Evolutionary conservation across 2,797 vertebrate species (phyloP).

Genomic region (Rallus crepitans): DNA sequence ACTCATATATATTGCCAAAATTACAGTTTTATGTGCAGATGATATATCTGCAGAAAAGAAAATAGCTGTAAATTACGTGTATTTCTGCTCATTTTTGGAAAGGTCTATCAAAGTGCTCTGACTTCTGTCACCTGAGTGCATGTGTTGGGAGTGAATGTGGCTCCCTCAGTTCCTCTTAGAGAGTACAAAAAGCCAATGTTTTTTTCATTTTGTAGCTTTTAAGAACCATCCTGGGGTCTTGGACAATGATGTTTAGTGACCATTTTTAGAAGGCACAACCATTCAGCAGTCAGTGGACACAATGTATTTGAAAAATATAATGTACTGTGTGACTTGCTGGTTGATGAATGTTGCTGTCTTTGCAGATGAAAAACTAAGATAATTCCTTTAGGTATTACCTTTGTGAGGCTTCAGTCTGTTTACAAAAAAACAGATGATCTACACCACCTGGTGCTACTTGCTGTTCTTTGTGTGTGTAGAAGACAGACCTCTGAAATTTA

Average conservation of each 20-base stretch:
- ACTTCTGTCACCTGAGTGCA: background rate
- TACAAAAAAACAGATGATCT: constrained; percentile 56
- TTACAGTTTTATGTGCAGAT: constrained; percentile 14
- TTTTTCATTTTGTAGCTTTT: constrained; percentile 31
- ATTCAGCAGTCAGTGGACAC: constrained; percentile 15
- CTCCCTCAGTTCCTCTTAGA: background rate
- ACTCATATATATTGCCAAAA: constrained; percentile 36
- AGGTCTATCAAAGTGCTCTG: background rate
- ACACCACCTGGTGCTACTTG: constrained; percentile 46
- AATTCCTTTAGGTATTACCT: constrained; percentile 61
- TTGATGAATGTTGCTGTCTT: constrained; percentile 58
- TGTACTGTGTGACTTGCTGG: constrained; percentile 3
- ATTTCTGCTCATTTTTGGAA: constrained; percentile 19
- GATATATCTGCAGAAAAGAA: constrained; percentile 17
- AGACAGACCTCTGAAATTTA: constrained; percentile 50
- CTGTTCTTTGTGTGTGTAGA: constrained; percentile 44
- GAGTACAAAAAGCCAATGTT: background rate
- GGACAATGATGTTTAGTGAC: constrained; percentile 42
- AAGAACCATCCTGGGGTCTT: background rate
- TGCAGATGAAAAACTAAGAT: constrained; percentile 56
- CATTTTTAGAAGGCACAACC: background rate
- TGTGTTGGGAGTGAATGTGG: background rate
- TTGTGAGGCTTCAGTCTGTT: constrained; percentile 55
- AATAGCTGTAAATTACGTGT: constrained; percentile 4
- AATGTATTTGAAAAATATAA: constrained; percentile 39